Base-by-base conservation (phyloP, 2,888 invertebrate species). In the Ophion costatus region DNA sequence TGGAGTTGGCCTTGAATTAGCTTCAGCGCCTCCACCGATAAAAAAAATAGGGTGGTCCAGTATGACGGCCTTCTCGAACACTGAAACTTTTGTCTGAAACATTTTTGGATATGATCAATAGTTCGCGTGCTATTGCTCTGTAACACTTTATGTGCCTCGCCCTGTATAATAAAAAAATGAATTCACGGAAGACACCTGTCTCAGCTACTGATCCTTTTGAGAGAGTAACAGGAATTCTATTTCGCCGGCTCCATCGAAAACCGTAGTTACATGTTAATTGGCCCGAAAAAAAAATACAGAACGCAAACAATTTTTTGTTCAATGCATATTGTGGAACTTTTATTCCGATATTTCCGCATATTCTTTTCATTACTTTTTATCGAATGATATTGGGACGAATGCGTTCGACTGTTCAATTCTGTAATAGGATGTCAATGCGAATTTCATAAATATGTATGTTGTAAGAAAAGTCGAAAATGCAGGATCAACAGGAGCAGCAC, bases 171-270 rank as follows among this genome's bases (percentile, higher is more conserved):
- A 63, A 59, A 71, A 57, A 38, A 80, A 66, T 71, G 38, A 76
- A 42, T 77, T 38, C 10, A 29, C 22, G 22, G 22, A 59, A 45
- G 45, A 33, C n/a, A 73, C 6, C 29, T n/a, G 63, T n/a, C 64
- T 63, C 71, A 66, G 77, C 77, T 74, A 38, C 22, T 45, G 67
- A 24, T 17, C 17, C 51, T 51, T 51, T 14, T 14, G 51, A 61
- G 73, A 67, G 73, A 73, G 82, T 67, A 66, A 63, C 67, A 61
- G 67, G 24, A 73, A 77, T 74, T 82, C 67, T 51, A 24, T 82
- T 73, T 73, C 24, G 17, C 61, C 73, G 42, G 22, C n/a, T 29
- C 66, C 11, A 42, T 11, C 14, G 11, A 1, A 45, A 45, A 45
- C 14, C 4, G 10, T 45, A 45, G 45, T 45, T 59, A 57, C 38